Conservation (phyloP, 2,888 invertebrate genomes). For the Acanthococcus lagerstroemiae region DNA sequence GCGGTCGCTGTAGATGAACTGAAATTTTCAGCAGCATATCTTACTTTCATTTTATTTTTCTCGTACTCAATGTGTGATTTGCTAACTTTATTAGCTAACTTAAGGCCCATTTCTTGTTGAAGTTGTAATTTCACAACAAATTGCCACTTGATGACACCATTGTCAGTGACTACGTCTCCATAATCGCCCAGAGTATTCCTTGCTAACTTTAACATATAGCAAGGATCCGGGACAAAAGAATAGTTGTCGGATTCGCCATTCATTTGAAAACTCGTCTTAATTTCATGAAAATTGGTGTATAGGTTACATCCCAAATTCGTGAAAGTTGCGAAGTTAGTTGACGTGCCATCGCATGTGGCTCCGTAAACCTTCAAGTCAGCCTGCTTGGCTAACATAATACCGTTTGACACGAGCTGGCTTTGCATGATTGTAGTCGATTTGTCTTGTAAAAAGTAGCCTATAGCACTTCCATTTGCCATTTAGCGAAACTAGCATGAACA, state of each 20-base stretch:
- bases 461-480: neutral
- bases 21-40: neutral
- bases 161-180: constrained; percentile 2
- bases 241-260: no score
- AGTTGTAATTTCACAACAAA: constrained; percentile 34
- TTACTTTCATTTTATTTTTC: constrained; percentile 22
- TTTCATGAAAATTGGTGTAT: no score
- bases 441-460: neutral
- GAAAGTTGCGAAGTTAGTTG: neutral
- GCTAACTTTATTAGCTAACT: constrained; percentile 35
- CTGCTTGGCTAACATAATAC: neutral
- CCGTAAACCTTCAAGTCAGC: neutral
- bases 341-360: neutral
- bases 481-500: neutral
- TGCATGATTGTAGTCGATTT: neutral
- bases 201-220: constrained; percentile 38
- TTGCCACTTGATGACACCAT: constrained; percentile 34
- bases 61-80: constrained; percentile 33
- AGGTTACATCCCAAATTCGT: neutral
- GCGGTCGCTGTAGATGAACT: neutral
- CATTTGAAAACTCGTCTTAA: no score
- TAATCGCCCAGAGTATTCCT: constrained; percentile 35
- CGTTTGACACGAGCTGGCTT: neutral
- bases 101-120: constrained; percentile 35
- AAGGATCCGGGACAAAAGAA: constrained; percentile 34